These are phyloP conservation scores for Cercopithecus diana DNA, from an alignment of 2,797 vertebrate species.

Conservation along the genomic window DNA sequence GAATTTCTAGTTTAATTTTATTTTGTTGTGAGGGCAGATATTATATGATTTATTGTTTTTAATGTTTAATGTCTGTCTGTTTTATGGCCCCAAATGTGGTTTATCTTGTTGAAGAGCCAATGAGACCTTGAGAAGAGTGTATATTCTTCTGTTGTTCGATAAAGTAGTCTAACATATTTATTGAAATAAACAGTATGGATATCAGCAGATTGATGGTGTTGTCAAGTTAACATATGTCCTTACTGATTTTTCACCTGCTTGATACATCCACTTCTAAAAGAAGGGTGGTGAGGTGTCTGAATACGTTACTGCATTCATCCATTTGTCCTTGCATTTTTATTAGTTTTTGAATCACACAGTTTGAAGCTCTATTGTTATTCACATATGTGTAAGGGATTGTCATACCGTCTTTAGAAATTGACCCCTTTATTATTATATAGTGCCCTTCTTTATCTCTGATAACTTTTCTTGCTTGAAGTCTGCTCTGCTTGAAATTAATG, in stretches of 20 bases:
- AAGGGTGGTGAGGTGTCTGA: accelerated
- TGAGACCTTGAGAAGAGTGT: background rate
- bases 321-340: background rate
- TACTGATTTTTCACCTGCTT: background rate
- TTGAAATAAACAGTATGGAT: background rate
- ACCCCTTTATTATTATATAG: background rate
- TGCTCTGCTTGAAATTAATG: background rate
- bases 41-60: background rate
- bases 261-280: background rate
- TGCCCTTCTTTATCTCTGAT: background rate
- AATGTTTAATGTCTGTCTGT: background rate
- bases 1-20: background rate
- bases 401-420: background rate
- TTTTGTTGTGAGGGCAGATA: background rate
- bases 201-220: background rate
- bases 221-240: background rate
- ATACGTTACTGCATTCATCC: background rate
- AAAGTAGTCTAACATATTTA: too few species aligned
- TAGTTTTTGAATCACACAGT: background rate
- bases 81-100: background rate
- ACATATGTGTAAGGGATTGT: background rate
- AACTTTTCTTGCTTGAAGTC: background rate
- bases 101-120: background rate
- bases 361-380: background rate
- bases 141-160: background rate